phyloP scores from a whole-genome alignment of 2,888 invertebrate species.

The Drosophila emarginata region DNA sequence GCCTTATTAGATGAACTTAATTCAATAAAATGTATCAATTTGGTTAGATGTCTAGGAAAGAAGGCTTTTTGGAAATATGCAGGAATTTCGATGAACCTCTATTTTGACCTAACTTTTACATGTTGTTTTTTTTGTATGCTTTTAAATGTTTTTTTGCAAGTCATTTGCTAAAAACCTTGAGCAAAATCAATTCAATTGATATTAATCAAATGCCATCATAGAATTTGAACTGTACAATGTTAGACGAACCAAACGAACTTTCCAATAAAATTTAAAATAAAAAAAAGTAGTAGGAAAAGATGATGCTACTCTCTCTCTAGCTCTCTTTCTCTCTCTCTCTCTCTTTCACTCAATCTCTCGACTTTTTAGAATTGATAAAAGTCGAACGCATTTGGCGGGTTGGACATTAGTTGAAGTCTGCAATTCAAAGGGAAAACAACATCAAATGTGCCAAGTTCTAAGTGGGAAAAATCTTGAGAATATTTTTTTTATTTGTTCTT shows the following conservation, averaged over 20 bases:
- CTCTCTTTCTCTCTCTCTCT: conserved; percentile 31
- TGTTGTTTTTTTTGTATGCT: conserved; percentile 11
- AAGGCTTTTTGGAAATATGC: neutral
- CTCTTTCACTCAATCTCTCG: neutral
- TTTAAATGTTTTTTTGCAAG: conserved; percentile 26
- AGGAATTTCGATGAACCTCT: conserved; percentile 33
- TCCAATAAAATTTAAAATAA: conserved; percentile 12
- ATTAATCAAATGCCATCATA: conserved; percentile 56
- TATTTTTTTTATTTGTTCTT: neutral
- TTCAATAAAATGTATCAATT: neutral
- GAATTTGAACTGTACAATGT: conserved; percentile 23
- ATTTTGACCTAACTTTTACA: conserved; percentile 36
- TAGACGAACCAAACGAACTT: conserved; percentile 1
- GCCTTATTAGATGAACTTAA: neutral
- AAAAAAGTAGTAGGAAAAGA: neutral
- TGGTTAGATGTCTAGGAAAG: neutral
- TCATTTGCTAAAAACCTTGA: conserved; percentile 60
- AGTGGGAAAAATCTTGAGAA: conserved; percentile 23
- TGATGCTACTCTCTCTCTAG: neutral
- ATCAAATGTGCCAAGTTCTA: conserved; percentile 6
- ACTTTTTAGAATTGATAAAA: conserved; percentile 56
- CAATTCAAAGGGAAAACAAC: conserved; percentile 48
- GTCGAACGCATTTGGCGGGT: conserved; percentile 33
- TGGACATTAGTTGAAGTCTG: conserved; percentile 49
- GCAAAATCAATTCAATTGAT: conserved; percentile 70